phyloP scores from a whole-genome alignment of 2,113 vertebrate species.

The Seriola rivoliana region DNA sequence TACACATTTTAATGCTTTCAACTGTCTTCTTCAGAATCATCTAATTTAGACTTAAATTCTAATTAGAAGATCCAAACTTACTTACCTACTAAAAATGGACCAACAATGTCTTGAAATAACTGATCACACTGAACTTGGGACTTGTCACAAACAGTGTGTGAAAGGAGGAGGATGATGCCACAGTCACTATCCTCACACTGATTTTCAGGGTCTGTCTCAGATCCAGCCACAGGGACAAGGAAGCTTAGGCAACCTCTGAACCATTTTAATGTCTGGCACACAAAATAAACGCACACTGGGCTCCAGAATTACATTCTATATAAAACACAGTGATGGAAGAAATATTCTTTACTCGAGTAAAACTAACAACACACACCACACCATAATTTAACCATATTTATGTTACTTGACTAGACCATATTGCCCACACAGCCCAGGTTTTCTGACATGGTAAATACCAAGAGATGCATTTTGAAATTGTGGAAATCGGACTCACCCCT shows the following conservation, averaged over 20 bases:
- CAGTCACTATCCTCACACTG: background rate
- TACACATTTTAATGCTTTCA: background rate
- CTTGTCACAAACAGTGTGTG: slow-evolving; percentile 13
- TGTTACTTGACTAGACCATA: too few species aligned
- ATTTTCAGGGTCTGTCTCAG: background rate
- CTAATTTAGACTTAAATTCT: background rate
- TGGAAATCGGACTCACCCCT: too few species aligned
- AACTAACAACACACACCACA: background rate
- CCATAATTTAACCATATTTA: too few species aligned
- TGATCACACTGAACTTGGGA: slow-evolving; percentile 5
- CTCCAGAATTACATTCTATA: background rate
- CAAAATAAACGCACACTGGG: background rate
- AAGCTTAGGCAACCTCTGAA: background rate
- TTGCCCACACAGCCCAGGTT: too few species aligned
- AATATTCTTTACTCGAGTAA: background rate
- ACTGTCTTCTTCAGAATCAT: background rate
- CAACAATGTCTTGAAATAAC: background rate
- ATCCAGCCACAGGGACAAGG: background rate
- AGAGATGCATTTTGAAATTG: too few species aligned
- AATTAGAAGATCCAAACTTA: background rate
- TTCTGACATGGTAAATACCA: too few species aligned
- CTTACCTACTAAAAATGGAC: background rate
- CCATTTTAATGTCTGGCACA: background rate
- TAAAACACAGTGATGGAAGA: background rate
- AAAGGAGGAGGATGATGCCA: background rate